Evolutionary conservation across 2,113 vertebrate genomes (phyloP).

Genomic region (Seriola rivoliana): DNA sequence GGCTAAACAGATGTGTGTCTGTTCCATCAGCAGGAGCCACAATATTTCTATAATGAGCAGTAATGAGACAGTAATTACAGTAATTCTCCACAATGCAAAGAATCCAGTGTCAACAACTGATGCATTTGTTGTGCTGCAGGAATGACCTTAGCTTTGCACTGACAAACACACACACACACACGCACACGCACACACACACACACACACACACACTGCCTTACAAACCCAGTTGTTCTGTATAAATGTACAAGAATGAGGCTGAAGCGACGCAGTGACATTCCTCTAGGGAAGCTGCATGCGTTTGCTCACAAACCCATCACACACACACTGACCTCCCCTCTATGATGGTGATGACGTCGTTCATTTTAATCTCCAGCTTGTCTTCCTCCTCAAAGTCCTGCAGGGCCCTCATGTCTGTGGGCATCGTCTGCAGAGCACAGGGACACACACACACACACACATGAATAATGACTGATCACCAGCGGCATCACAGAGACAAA

Average conservation of each 20-base stretch:
- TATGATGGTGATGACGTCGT: slow-evolving; percentile 97
- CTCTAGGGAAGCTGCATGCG: neutral
- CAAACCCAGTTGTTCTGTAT: neutral
- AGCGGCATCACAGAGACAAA: neutral
- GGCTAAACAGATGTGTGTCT: neutral
- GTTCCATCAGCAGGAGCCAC: neutral
- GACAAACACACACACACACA: neutral
- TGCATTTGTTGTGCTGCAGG: slow-evolving; percentile 34
- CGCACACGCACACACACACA: neutral
- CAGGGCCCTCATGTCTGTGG: slow-evolving; percentile 96
- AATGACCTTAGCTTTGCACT: neutral
- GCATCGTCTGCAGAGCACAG: slow-evolving; percentile 88
- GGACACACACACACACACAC: neutral
- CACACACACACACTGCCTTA: neutral
- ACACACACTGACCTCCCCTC: slow-evolving; percentile 92
- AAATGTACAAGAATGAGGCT: neutral
- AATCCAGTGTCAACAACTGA: slow-evolving; percentile 34
- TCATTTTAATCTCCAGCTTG: slow-evolving; percentile 95
- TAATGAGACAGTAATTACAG: slow-evolving; percentile 28
- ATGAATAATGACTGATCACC: slow-evolving; percentile 13
- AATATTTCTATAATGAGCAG: neutral
- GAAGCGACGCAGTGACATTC: neutral
- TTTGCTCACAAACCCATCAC: neutral
- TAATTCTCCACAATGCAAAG: slow-evolving; percentile 34
- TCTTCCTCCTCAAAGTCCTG: slow-evolving; percentile 97